phyloP scores from a whole-genome alignment of 2,797 vertebrate genomes.

The Lepilemur ruficaudatus region DNA sequence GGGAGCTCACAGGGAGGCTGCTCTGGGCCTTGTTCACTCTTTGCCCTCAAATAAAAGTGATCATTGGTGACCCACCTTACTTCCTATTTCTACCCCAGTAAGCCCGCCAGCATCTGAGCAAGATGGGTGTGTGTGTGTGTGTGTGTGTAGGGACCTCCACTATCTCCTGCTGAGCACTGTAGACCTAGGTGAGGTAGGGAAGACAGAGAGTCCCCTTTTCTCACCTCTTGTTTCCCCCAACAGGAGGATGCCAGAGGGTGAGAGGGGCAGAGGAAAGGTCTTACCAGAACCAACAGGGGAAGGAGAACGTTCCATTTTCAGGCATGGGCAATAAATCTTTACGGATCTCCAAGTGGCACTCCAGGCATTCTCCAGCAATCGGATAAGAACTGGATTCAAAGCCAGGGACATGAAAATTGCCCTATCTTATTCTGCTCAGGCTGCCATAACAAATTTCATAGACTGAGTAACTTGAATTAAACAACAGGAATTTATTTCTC shows the following conservation, averaged over 20 bases:
- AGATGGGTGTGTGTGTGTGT: too few species aligned
- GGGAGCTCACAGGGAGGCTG: background rate
- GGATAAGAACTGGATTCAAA: conserved; percentile 57
- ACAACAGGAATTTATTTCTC: background rate
- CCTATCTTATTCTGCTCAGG: background rate
- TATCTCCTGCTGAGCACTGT: background rate
- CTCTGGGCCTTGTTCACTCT: background rate
- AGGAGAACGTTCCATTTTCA: conserved; percentile 70
- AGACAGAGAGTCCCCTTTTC: background rate
- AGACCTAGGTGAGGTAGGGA: background rate
- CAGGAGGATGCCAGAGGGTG: background rate
- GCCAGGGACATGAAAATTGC: conserved; percentile 39
- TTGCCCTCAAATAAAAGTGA: background rate
- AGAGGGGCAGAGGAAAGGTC: background rate
- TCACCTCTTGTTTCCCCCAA: background rate
- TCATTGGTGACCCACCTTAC: background rate
- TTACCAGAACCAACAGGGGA: background rate
- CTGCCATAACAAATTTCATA: background rate
- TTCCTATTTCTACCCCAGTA: background rate
- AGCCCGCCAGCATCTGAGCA: background rate
- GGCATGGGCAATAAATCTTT: background rate
- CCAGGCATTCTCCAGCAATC: background rate
- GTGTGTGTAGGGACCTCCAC: background rate
- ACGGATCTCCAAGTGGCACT: background rate
- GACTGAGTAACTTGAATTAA: background rate